phyloP scores from a whole-genome alignment of 2,888 invertebrate genomes.

The Rotaria magnacalcarata region DNA sequence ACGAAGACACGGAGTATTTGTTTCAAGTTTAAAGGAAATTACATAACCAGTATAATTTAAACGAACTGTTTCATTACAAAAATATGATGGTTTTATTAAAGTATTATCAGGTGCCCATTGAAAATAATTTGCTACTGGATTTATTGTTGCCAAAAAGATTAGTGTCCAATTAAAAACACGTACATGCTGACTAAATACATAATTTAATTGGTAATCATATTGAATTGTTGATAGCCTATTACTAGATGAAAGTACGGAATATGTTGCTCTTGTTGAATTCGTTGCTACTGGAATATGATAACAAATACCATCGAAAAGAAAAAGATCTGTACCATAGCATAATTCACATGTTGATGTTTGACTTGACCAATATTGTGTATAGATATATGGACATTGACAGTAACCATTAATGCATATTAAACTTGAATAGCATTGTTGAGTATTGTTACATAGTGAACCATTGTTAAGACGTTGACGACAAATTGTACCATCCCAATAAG shows the following conservation, averaged over 20 bases:
- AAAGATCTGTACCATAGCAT: not conserved
- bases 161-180: slow-evolving; percentile 4
- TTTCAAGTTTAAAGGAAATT: not conserved
- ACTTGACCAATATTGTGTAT: slow-evolving; percentile 19
- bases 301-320: not conserved
- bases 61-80: not conserved
- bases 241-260: not conserved
- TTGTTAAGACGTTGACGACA: not conserved
- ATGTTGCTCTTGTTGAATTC: not conserved
- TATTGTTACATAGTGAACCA: not conserved
- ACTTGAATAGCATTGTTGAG: not conserved
- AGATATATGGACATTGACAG: not conserved
- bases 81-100: not conserved
- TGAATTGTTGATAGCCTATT: not conserved
- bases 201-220: not conserved
- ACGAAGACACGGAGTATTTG: not conserved
- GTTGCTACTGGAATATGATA: not conserved
- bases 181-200: not conserved
- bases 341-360: not conserved
- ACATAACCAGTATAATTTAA: not conserved
- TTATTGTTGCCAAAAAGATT: not conserved
- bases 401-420: slow-evolving; percentile 1
- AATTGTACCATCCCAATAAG: not conserved
- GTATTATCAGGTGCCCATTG: not conserved
- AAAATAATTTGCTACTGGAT: not conserved